Evolutionary conservation across 1,140 invertebrate genomes (phyloP), one percentile per base, ranked within the genome.

Genomic region (Orchestia grillus): DNA sequence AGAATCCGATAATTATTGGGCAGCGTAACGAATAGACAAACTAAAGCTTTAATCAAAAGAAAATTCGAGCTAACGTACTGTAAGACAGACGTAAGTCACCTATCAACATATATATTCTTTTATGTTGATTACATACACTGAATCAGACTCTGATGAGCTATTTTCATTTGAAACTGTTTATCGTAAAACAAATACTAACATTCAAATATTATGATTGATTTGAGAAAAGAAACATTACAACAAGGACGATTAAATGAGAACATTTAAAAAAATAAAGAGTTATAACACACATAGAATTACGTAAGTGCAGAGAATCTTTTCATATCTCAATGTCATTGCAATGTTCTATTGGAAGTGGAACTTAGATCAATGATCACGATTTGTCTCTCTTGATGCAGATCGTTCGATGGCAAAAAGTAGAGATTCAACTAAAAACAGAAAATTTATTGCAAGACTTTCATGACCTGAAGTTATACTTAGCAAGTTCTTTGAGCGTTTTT

Each of bases 1-100:
- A 90, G 88, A 90, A 90, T 90, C 88, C 88, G 88, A 42, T 90
- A 42, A 36, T 90, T 90, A 90, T 90, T 90, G 88, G 88, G 88
- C 41, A 90, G 88, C 41, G 42, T 42, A 90, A 42, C 41, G 28
- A 19, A 77, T 8, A 36, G 62, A 77, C 1, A 28, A 77, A n/a
- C n/a, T n/a, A n/a, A n/a, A 77, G 36, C 11, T 19, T 23, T 36
- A 15, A 36, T 77, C 1, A 36, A 23, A 77, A 77, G 3, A 36
- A 77, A 77, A 36, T 3, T 77, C 36, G 3, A 77, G n/a, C n/a
- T n/a, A 77, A 77, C 28, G 1, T 77, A 36, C 36, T 77, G 62
- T 28, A 36, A 3, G 62, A 28, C 28, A 77, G 36, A 77, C 62
- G 36, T 77, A 36, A 77, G 28, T 23, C 11, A 23, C 62, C 28